phyloP scores from a whole-genome alignment of 92 coral and sea anemone species.

The Epizoanthus fatuus region DNA sequence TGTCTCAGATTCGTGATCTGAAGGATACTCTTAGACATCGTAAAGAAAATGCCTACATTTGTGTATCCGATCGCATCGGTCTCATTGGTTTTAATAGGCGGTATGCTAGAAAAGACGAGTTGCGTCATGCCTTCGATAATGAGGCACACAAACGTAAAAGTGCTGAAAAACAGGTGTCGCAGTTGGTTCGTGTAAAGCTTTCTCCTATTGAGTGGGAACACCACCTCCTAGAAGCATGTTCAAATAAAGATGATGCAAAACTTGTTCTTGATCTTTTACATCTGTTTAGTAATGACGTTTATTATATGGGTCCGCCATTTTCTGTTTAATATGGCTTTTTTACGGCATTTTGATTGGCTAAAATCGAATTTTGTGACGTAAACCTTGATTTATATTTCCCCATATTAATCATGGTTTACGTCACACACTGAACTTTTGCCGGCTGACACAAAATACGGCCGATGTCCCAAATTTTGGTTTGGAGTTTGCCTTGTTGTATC shows the following conservation, averaged over 20 bases:
- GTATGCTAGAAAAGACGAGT: conserved; percentile 31
- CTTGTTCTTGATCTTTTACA: conserved; percentile 46
- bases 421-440: too few relatives aligned
- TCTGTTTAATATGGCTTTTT: too few relatives aligned
- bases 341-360: too few relatives aligned
- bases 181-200: conserved; percentile 18
- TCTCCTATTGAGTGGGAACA: conserved; percentile 53
- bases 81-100: conserved; percentile 47
- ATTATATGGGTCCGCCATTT: too few relatives aligned
- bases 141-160: not conserved
- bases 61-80: conserved; percentile 22
- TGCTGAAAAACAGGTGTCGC: conserved; percentile 35
- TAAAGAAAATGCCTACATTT: not conserved
- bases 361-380: too few relatives aligned
- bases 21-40: conserved; percentile 47
- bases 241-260: conserved; percentile 47
- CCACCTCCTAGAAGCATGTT: conserved; percentile 25
- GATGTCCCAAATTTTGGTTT: too few relatives aligned
- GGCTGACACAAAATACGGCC: too few relatives aligned
- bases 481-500: too few relatives aligned
- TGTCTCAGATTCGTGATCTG: conserved; percentile 33
- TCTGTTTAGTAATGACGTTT: conserved; percentile 42
- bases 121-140: conserved; percentile 24
- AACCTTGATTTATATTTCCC: too few relatives aligned
- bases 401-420: too few relatives aligned